Evolutionary conservation across 2,888 invertebrate genomes (phyloP), one percentile per base, ranked within the genome.

Genomic region (Bombyx huttoni): DNA sequence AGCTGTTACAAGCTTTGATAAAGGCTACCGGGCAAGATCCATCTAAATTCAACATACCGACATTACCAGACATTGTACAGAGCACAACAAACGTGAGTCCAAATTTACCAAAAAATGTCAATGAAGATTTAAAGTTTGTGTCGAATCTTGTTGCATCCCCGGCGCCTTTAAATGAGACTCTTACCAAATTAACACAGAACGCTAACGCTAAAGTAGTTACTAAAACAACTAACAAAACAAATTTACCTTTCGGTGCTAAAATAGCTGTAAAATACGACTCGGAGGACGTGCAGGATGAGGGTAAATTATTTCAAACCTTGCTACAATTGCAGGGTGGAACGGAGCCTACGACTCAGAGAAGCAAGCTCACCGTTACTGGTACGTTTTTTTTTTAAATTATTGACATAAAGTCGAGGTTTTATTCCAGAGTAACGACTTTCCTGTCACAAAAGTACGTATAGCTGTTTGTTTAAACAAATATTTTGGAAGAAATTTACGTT

Each of bases 21-120:
- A 84, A 88, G 62, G 86, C 86, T 7, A 87, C 85, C 6, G 85
- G 85, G 55, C 83, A 88, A 71, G 82, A 88, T 56, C 86, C 88
- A 52, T 78, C 89, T 6, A 74, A 82, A 67, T 78, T 85, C 58
- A 85, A 87, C 61, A 72, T 89, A 63, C 88, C 88, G 8, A 79
- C 81, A 64, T 65, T 85, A 54, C 69, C 78, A 13, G 69, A 64
- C 57, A 62, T 40, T 40, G 40, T 76, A 55, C 72, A 59, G 53
- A 62, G 65, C 45, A 68, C 61, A 47, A 67, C 79, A 63, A 75
- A 76, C 57, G 78, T 79, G 77, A 86, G 85, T 81, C 62, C 68
- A 50, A 69, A 70, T 51, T 53, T 66, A 54, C 61, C 69, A 54
- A 62, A 67, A 54, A 62, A 58, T 61, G 62, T 68, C 50, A 65